phyloP scores from a whole-genome alignment of 2,113 vertebrate genomes.

The Urocolius indicus region DNA sequence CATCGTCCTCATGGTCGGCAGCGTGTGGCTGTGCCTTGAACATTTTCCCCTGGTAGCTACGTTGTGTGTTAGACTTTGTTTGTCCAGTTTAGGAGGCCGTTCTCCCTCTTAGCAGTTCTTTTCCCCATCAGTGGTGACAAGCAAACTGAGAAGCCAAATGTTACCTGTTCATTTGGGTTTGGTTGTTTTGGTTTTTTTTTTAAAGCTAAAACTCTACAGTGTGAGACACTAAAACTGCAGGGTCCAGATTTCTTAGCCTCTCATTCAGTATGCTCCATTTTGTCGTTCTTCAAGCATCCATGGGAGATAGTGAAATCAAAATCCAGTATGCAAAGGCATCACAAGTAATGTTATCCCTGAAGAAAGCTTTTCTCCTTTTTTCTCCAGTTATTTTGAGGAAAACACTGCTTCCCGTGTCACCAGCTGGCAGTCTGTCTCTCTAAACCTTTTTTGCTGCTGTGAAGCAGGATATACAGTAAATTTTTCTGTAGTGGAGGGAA shows the following conservation, averaged over 20 bases:
- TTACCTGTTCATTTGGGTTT: neutral
- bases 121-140: neutral
- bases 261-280: conserved; percentile 31
- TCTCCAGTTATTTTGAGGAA: neutral
- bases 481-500: conserved; percentile 56
- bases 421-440: conserved; percentile 52
- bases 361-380: conserved; percentile 13
- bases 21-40: neutral
- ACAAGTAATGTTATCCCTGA: conserved; percentile 42
- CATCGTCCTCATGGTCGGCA: neutral
- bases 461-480: conserved; percentile 54
- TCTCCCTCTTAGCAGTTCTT: neutral
- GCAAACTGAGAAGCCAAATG: neutral
- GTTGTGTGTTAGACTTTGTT: neutral
- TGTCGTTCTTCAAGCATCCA: conserved; percentile 44
- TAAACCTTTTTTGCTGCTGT: conserved; percentile 42
- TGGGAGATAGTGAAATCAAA: conserved; percentile 45
- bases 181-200: neutral
- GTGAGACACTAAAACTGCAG: conserved; percentile 10
- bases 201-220: neutral
- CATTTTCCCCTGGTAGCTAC: neutral
- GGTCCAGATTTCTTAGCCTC: conserved; percentile 3
- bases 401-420: conserved; percentile 70
- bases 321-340: neutral
- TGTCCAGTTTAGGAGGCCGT: conserved; percentile 9